Evolutionary conservation across 1,140 invertebrate genomes (phyloP), one percentile per base, ranked within the genome.

Genomic region (Nebria ingens): DNA sequence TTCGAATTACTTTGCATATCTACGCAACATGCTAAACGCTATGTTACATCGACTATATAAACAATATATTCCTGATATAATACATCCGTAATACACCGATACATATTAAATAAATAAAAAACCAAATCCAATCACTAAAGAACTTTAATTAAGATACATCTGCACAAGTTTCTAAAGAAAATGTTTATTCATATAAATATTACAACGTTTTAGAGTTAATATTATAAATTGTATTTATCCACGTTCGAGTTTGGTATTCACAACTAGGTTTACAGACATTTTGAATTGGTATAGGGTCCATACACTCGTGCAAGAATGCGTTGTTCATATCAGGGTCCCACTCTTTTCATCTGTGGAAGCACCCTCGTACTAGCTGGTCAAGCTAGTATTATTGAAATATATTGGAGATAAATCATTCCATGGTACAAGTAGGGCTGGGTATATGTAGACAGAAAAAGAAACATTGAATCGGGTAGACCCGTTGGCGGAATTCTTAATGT

Each of bases 381-480:
- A 17, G 3, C 15, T 17, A 11, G 40, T 6, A 17, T 45, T 45
- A 45, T 45, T 45, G 40, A 45, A 45, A 45, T 45, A 45, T 45
- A 45, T 45, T 45, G 40, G 6, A 12, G 40, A 45, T 45, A 45
- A 45, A 45, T 45, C 40, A 45, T 45, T 45, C 15, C 25, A n/a
- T n/a, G 4, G 40, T 45, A 45, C 40, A 17, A 45, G 40, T 45
- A 12, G 40, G 40, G 40, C n/a, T 45, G 40, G 40, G 17, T 17
- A 11, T 34, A 34, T n/a, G 25, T n/a, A 34, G 25, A 45, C 40
- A 17, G 40, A 17, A 45, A 6, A 45, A 45, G 40, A 45, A 6
- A 45, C 6, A 17, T 45, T 3, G 40, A 17, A 45, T 17, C 9
- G 40, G 40, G 40, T 45, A 45, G 40, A 17, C 40, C 40, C 40